Percentiles rank a stretch among this genome's conserved stretches.
Conservation (phyloP, 2,797 vertebrate species). For the Sebastes paucispinis region DNA sequence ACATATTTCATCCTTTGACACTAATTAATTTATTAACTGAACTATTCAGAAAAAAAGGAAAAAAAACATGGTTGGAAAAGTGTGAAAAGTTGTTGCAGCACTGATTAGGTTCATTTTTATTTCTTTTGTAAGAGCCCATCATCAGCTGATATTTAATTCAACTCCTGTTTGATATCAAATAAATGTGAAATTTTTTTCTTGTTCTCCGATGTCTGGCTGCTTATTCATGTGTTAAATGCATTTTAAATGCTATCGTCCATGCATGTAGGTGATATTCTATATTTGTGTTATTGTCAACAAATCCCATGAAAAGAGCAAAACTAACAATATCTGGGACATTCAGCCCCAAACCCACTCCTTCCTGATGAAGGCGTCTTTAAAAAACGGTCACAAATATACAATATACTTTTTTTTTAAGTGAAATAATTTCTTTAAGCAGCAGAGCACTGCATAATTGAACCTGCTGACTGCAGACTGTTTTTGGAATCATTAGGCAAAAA, state of each 20-base stretch:
- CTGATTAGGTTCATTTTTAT: constrained; percentile 88
- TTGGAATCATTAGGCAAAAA: no score
- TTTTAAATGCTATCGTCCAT: not conserved
- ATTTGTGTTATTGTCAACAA: not conserved
- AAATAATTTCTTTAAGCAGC: not conserved
- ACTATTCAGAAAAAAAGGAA: constrained; percentile 53
- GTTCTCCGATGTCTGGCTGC: constrained; percentile 83
- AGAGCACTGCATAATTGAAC: no score
- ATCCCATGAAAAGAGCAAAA: not conserved
- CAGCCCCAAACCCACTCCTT: not conserved
- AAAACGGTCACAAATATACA: not conserved
- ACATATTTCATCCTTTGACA: constrained; percentile 77
- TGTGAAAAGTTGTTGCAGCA: constrained; percentile 77
- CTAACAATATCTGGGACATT: not conserved
- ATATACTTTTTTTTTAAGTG: not conserved
- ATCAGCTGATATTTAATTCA: constrained; percentile 99
- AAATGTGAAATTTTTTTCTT: constrained; percentile 98
- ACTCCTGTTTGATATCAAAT: constrained; percentile 99
- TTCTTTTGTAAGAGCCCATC: constrained; percentile 95
- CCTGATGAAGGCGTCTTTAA: not conserved
- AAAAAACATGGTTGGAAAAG: constrained; percentile 70
- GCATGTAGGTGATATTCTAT: not conserved
- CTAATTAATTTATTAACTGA: constrained; percentile 85
- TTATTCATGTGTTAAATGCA: constrained; percentile 28
- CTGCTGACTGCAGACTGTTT: no score